A percentile compares a stretch with the other conserved stretches of the same genome.
Conservation (phyloP, 2,797 vertebrate genomes). For the Prionace glauca region DNA sequence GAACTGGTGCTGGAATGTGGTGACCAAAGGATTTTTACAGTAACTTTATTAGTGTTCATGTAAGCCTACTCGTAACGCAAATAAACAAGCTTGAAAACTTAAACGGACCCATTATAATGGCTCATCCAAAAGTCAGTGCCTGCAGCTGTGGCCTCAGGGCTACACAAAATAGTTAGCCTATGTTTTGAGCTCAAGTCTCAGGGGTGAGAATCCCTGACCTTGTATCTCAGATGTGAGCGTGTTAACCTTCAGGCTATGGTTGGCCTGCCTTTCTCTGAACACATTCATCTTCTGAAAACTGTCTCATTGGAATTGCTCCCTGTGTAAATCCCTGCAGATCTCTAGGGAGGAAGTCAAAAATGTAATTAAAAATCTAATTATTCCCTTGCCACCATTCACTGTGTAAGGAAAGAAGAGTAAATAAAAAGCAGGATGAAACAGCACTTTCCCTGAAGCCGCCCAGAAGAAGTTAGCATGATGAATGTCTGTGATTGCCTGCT, state of each 20-base stretch:
- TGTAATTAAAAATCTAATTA: conserved; percentile 4
- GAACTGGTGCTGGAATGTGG: no score
- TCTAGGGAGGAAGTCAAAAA: background rate
- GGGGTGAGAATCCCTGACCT: background rate
- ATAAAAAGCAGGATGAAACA: background rate
- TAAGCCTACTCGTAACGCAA: no score
- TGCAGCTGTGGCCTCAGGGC: no score
- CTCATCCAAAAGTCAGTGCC: background rate
- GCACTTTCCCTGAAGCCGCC: background rate
- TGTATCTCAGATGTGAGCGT: no score
- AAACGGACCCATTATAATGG: background rate
- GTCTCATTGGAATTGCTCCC: background rate
- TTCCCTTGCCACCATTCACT: background rate
- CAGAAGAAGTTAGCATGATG: background rate
- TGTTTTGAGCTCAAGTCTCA: background rate
- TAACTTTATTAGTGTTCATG: no score
- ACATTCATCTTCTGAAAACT: background rate
- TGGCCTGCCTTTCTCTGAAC: background rate
- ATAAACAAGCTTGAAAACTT: no score
- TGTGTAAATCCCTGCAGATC: background rate
- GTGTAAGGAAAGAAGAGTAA: background rate
- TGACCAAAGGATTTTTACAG: no score
- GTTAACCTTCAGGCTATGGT: no score
- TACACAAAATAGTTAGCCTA: background rate
- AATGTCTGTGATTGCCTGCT: background rate